phyloP scores from a whole-genome alignment of 2,888 invertebrate genomes.

The Beris morrisii region DNA sequence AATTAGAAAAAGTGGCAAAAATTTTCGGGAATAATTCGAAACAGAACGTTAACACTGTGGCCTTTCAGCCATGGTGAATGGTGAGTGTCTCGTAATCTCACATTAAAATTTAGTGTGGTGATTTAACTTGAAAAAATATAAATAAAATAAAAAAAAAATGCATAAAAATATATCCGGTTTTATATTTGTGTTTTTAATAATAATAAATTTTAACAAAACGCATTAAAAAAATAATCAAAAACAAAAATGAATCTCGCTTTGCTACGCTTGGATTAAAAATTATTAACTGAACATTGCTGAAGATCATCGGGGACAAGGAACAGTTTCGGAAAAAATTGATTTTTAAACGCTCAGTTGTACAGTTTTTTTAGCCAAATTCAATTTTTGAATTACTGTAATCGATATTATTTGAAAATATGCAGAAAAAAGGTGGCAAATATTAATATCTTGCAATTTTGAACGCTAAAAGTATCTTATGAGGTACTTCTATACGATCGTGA shows the following conservation, averaged over 20 bases:
- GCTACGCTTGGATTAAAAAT: neutral
- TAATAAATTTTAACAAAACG: neutral
- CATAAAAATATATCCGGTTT: slow-evolving; percentile 4
- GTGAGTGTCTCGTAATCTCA: slow-evolving; percentile 46
- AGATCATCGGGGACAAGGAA: neutral
- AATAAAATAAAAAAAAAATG: neutral
- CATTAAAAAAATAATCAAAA: neutral
- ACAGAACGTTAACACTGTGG: slow-evolving; percentile 46
- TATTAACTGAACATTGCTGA: slow-evolving; percentile 1
- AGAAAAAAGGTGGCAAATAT: too few species aligned
- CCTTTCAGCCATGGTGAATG: slow-evolving; percentile 54
- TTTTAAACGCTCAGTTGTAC: too few species aligned
- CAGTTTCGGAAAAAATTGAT: too few species aligned
- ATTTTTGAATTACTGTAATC: too few species aligned
- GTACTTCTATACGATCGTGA: too few species aligned
- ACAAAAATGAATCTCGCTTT: neutral
- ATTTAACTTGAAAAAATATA: slow-evolving; percentile 1
- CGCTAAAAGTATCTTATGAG: too few species aligned
- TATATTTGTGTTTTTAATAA: neutral
- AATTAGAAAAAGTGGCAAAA: slow-evolving; percentile 33
- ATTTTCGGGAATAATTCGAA: slow-evolving; percentile 31
- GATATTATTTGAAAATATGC: too few species aligned
- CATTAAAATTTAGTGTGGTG: slow-evolving; percentile 22
- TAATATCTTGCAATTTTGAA: too few species aligned
- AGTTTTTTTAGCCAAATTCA: too few species aligned